Conservation (phyloP, 2,113 vertebrate genomes). For the Conger conger region DNA sequence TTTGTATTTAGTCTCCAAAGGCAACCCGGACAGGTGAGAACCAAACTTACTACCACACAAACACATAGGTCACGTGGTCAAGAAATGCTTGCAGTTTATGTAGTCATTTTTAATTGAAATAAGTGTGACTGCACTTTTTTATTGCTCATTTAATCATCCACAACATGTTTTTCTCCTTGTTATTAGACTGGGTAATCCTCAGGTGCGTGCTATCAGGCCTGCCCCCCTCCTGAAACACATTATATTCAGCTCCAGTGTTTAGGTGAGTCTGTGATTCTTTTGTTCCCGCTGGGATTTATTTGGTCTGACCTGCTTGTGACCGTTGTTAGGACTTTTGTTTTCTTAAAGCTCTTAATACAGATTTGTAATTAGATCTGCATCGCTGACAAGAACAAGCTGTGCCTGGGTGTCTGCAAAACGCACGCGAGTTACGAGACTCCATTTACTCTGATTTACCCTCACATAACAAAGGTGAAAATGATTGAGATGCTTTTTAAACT, state of each 20-base stretch:
- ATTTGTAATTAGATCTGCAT: conserved; percentile 50
- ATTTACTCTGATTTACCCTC: not conserved
- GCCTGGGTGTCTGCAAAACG: not conserved
- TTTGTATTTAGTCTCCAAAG: not conserved
- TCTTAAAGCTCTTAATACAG: conserved; percentile 64
- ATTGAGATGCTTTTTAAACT: not conserved
- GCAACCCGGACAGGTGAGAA: not conserved
- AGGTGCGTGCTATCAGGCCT: not conserved
- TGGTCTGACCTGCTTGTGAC: not conserved
- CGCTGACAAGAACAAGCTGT: conserved; percentile 61
- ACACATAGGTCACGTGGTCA: not conserved
- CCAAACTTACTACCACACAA: not conserved
- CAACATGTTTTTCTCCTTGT: not conserved
- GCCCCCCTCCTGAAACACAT: not conserved
- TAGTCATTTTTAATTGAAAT: not conserved
- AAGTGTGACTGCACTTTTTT: not conserved
- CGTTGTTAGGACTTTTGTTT: conserved; percentile 63
- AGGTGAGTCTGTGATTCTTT: not conserved
- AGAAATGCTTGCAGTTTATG: not conserved
- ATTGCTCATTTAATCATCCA: not conserved
- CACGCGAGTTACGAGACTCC: not conserved
- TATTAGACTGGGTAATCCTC: not conserved
- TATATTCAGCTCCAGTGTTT: not conserved
- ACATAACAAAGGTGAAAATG: not conserved
- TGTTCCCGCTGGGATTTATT: not conserved